These are phyloP conservation scores for Trachelipus rathkii DNA, from an alignment of 1,140 invertebrate genomes.

Conservation along the genomic window DNA sequence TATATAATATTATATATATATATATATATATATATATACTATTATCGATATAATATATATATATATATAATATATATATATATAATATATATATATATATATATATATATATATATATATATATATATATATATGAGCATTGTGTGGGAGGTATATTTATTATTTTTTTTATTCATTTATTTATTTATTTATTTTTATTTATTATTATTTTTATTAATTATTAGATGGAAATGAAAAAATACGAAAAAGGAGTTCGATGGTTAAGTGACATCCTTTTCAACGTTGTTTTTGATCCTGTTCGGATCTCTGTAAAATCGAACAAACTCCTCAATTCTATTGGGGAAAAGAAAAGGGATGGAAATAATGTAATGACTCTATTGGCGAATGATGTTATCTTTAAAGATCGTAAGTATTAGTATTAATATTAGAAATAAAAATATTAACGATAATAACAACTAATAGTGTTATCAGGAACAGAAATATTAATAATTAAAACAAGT, in stretches of 20 bases:
- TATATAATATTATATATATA: neutral
- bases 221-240: conserved; percentile 71
- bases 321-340: conserved; percentile 70
- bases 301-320: conserved; percentile 68
- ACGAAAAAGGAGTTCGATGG: conserved; percentile 69
- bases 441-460: no score
- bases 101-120: no score
- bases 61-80: no score
- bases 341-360: conserved; percentile 63
- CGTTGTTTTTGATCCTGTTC: conserved; percentile 65
- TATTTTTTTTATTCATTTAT: neutral
- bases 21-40: neutral
- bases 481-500: no score
- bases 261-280: conserved; percentile 69
- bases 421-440: no score
- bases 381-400: conserved; percentile 61
- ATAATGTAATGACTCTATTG: conserved; percentile 58
- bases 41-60: no score
- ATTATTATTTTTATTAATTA: conserved; percentile 41
- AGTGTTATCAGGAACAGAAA: no score
- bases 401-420: conserved; percentile 54
- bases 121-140: neutral
- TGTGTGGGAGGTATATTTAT: neutral
- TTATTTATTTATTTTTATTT: conserved; percentile 37
- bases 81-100: no score